A percentile compares a stretch with the other conserved stretches of the same genome.
phyloP scores from a whole-genome alignment of 2,888 invertebrate genomes.

The Phortica okadai region DNA sequence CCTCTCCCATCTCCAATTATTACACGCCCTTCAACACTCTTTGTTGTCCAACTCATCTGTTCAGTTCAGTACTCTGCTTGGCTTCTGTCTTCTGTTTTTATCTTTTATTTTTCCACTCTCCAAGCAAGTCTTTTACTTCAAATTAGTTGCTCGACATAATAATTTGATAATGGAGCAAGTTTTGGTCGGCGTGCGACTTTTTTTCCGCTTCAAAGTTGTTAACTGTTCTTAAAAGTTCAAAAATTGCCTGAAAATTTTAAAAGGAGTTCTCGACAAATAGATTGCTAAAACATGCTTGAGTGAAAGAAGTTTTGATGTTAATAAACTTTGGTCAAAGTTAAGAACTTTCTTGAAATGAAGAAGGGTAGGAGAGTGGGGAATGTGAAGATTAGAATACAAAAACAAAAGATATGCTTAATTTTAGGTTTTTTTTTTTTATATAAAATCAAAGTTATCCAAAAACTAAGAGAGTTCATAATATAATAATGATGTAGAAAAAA shows the following conservation, averaged over 20 bases:
- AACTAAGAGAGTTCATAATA: too few relatives aligned
- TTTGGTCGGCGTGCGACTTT: not conserved
- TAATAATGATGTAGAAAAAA: too few relatives aligned
- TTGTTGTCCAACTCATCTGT: not conserved
- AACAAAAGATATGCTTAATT: too few relatives aligned
- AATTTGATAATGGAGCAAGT: conserved; percentile 24
- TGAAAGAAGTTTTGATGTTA: too few relatives aligned
- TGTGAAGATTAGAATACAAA: too few relatives aligned
- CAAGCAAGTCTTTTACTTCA: not conserved
- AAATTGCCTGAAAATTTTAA: not conserved
- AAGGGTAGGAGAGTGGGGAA: too few relatives aligned
- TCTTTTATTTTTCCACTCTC: not conserved
- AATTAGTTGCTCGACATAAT: conserved; percentile 32
- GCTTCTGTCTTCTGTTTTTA: not conserved
- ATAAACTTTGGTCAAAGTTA: too few relatives aligned
- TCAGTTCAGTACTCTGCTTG: not conserved
- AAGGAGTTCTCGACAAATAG: too few relatives aligned
- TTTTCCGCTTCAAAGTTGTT: not conserved
- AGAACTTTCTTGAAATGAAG: too few relatives aligned
- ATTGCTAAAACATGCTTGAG: too few relatives aligned
- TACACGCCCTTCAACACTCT: not conserved
- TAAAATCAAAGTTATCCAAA: too few relatives aligned
- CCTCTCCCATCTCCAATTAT: not conserved
- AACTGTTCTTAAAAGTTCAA: not conserved
- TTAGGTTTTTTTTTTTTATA: too few relatives aligned